Conservation (phyloP, 2,797 vertebrate genomes). For the Brachyrhaphis roseni region DNA sequence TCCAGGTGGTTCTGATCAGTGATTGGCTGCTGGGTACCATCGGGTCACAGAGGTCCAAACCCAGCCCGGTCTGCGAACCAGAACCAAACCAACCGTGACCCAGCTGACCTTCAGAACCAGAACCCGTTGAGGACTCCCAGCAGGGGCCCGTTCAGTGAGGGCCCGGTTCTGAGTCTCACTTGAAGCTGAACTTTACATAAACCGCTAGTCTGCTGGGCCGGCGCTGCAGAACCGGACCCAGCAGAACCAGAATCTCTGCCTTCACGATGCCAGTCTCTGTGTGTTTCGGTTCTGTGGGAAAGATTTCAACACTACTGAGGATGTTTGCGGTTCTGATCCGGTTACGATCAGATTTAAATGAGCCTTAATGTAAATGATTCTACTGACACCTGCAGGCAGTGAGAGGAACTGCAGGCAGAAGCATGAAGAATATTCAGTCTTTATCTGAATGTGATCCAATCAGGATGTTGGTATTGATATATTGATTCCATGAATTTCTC, state of each 20-base stretch:
- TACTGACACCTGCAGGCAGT: background rate
- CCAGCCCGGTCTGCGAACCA: background rate
- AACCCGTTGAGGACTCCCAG: background rate
- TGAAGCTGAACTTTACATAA: slow-evolving; percentile 58
- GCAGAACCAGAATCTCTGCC: background rate
- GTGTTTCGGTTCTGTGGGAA: background rate
- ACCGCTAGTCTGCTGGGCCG: background rate
- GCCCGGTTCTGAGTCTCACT: slow-evolving; percentile 40
- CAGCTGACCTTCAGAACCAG: background rate
- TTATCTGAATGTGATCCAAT: background rate
- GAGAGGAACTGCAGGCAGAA: background rate
- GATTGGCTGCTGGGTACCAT: slow-evolving; percentile 3
- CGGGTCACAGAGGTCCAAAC: background rate
- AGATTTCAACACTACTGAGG: background rate
- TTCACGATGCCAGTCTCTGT: background rate
- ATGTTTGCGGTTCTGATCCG: background rate
- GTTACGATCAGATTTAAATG: background rate
- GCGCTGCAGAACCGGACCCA: background rate
- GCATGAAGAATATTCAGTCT: background rate
- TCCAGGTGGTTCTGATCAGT: background rate
- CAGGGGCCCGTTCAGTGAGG: background rate
- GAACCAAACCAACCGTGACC: background rate
- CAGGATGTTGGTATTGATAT: background rate
- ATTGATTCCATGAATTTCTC: background rate
- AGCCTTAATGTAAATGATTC: slow-evolving; percentile 6